Percentiles rank a stretch among this genome's conserved stretches.
Evolutionary conservation across 2,888 invertebrate species (phyloP).

Genomic region (Eupeodes latifasciatus): DNA sequence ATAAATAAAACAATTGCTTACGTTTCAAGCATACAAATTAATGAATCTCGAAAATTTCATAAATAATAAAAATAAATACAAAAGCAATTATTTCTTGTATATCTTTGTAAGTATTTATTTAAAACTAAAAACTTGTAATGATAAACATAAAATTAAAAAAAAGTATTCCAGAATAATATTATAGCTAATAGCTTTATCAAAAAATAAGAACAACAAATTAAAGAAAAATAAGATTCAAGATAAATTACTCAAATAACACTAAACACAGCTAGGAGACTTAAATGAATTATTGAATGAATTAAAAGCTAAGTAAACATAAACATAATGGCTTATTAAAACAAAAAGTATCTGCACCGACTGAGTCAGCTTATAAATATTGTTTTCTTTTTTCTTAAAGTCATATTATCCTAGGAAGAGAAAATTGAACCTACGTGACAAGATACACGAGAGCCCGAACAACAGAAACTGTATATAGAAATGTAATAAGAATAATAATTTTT

Average conservation of each 20-base stretch:
- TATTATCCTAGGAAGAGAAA: not conserved
- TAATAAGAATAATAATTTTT: not conserved
- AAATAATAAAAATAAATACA: not conserved
- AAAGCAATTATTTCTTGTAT: not conserved
- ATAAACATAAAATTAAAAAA: not conserved
- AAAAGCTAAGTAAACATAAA: not conserved
- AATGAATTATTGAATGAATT: not conserved
- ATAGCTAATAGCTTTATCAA: not conserved
- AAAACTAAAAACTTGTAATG: not conserved
- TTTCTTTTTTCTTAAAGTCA: not conserved
- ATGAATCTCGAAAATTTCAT: not conserved
- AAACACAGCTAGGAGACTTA: not conserved
- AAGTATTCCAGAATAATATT: not conserved
- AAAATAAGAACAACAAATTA: not conserved
- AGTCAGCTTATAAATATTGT: not conserved
- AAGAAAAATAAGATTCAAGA: not conserved
- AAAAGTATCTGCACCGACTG: not conserved
- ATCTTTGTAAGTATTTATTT: not conserved
- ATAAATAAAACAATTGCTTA: not conserved
- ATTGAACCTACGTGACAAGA: not conserved
- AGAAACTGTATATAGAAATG: no score
- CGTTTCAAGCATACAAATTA: constrained; percentile 7
- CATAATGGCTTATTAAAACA: not conserved
- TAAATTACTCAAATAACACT: not conserved
- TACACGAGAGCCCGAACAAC: not conserved